Evolutionary conservation across 2,797 vertebrate genomes (phyloP), one percentile per base, ranked within the genome.

Genomic region (Poeciliopsis paucimaculata): DNA sequence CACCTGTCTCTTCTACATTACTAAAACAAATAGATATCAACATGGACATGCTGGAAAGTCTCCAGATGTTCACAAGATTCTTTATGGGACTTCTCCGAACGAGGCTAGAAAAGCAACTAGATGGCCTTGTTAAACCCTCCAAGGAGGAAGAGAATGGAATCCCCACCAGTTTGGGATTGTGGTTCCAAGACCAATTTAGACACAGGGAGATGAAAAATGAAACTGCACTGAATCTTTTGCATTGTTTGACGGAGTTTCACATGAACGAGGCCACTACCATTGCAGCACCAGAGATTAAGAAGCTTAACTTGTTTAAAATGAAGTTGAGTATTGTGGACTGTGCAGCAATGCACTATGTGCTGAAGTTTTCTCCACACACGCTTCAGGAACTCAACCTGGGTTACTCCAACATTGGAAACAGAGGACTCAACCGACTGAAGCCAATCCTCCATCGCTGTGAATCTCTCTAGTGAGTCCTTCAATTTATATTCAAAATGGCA

Each of bases 51-150:
- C 80, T 91, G 46, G 93, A 95, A 53, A 90, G 90, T 47, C 87
- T 95, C 66, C 94, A 95, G 72, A 95, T 96, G 94, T 95, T 96
- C 78, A 94, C 93, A 18, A 90, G 94, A 16, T 95, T 96, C 83
- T 95, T 96, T 76, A 92, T 94, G 90, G 95, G 94, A 16, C 83
- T 93, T 81, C 87, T 95, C 20, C 84, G 86, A 77, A 86, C 88
- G 57, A 86, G 88, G 13, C 76, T 94, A 12, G 79, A 78, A 28
- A 92, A 92, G 10, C 91, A 94, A 64, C 68, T 95, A 72, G 79
- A 87, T 2, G 94, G 94, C 0, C 82, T 95, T 76, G 88, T 86
- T 18, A 41, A 39, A 7, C 45, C 74, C 47, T 76, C 82, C 1
- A 16, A 84, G 60, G 77, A 86, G 68, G 26, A 77, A 36, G 39